Percentiles rank a stretch among this genome's conserved stretches.
These are phyloP conservation scores for Thunnus albacares DNA, from an alignment of 2,797 vertebrate genomes.

Conservation along the genomic window DNA sequence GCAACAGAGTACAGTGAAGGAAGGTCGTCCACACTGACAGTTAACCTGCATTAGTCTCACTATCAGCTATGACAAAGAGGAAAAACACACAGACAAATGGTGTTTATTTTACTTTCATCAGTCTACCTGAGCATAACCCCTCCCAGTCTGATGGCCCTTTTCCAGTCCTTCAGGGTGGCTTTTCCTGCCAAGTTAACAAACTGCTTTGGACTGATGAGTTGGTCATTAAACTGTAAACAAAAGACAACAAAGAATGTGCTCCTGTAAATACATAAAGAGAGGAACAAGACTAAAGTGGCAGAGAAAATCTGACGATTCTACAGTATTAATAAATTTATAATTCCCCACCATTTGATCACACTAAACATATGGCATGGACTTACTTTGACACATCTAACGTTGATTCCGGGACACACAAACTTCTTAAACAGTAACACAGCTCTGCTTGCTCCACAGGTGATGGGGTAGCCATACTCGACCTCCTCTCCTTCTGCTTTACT, in stretches of 20 bases:
- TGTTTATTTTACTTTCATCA: neutral
- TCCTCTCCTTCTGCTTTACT: slow-evolving; percentile 75
- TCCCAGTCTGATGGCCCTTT: slow-evolving; percentile 94
- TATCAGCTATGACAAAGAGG: neutral
- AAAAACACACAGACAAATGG: neutral
- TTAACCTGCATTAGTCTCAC: neutral
- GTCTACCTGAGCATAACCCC: slow-evolving; percentile 95
- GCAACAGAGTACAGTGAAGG: slow-evolving; percentile 1
- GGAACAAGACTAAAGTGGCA: neutral
- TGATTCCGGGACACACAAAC: slow-evolving; percentile 96
- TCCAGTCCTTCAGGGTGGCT: slow-evolving; percentile 97
- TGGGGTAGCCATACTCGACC: slow-evolving; percentile 93
- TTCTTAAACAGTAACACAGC: slow-evolving; percentile 95
- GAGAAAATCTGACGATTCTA: neutral
- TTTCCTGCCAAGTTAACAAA: slow-evolving; percentile 96
- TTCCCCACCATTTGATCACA: neutral
- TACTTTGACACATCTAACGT: slow-evolving; percentile 95
- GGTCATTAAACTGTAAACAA: slow-evolving; percentile 91
- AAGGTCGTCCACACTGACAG: slow-evolving; percentile 13
- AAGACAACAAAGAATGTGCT: slow-evolving; percentile 24
- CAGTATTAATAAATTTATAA: neutral
- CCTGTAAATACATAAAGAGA: neutral
- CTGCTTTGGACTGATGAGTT: slow-evolving; percentile 96
- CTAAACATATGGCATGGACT: slow-evolving; percentile 7
- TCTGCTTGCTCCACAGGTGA: slow-evolving; percentile 95